phyloP scores from a whole-genome alignment of 2,888 invertebrate species.

The Eretmocerus hayati region DNA sequence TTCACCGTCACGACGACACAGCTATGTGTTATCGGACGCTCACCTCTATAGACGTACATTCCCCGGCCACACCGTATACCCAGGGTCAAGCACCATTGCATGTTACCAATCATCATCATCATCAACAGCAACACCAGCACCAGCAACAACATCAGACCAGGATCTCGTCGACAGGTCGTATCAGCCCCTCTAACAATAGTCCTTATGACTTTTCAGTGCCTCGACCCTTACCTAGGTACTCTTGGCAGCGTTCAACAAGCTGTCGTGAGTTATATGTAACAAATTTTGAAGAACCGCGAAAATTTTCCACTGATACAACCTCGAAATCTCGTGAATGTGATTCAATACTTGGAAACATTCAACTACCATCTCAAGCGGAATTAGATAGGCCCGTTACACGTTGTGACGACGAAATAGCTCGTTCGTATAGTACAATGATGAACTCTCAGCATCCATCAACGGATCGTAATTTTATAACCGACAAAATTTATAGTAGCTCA shows the following conservation, averaged over 20 bases:
- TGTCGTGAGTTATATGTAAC: constrained; percentile 76
- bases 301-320: constrained; percentile 5
- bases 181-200: constrained; percentile 49
- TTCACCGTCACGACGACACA: constrained; percentile 56
- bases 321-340: constrained; percentile 17
- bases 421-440: constrained; percentile 55
- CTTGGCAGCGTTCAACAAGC: constrained; percentile 74
- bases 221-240: constrained; percentile 47
- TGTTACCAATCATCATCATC: constrained; percentile 36
- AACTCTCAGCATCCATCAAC: constrained; percentile 57
- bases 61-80: constrained; percentile 44
- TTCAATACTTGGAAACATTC: constrained; percentile 32
- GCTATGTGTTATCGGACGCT: constrained; percentile 55
- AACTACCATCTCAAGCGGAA: constrained; percentile 46
- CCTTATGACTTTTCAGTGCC: constrained; percentile 45
- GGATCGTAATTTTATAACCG: constrained; percentile 61
- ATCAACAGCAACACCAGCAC: constrained; percentile 30
- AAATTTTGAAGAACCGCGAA: constrained; percentile 65
- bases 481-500: constrained; percentile 77
- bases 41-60: constrained; percentile 53
- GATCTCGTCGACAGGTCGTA: constrained; percentile 48
- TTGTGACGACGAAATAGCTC: constrained; percentile 62
- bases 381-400: constrained; percentile 66
- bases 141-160: constrained; percentile 35
- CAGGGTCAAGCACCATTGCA: constrained; percentile 48